Base-by-base conservation (phyloP, 1,140 invertebrate genomes). In the Drosophila sucinea region DNA sequence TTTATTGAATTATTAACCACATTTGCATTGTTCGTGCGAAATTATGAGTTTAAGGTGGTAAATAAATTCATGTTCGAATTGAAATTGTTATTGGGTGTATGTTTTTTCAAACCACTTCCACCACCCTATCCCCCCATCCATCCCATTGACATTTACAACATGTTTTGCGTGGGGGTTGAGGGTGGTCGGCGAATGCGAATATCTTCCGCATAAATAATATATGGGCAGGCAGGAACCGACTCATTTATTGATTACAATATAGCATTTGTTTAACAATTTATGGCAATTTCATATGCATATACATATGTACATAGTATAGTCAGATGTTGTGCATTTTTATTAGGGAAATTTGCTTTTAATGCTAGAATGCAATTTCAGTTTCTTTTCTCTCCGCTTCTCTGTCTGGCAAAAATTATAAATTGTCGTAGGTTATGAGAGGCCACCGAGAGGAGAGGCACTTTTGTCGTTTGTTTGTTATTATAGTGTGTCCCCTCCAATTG, bases 241-340 rank as follows among this genome's bases (percentile, higher is more conserved):
- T 84, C 79, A 81, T 77, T 87, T 86, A 86, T 86, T 86, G 79
- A 86, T 86, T 87, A 79, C 82, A 79, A 71, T 81, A 86, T 81
- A 86, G 81, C 82, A 85, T 85, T 85, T 85, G 82, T 86, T 86
- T 79, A 87, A 86, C 79, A 87, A 86, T 87, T 86, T 87, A 85
- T 85, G 77, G 82, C 70, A 60, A 77, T 76, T 47, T 40, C 61
- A 68, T 69, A 73, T 76, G 60, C 69, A 71, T 55, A 51, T 51
- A 47, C 23, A 38, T 55, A 58, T 54, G 47, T 57, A 54, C 41
- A 47, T 25, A 64, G 17, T 64, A 35, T 40, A 65, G 41, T 67
- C 62, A 70, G 65, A 33, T 32, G 30, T 33, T 51, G 32, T 35
- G 56, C 23, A 38, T 61, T 61, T 61, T 61, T 70, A 67, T 72